Percentiles rank a stretch among this genome's conserved stretches.
Evolutionary conservation across 2,797 vertebrate species (phyloP).

Genomic region (Parambassis ranga): DNA sequence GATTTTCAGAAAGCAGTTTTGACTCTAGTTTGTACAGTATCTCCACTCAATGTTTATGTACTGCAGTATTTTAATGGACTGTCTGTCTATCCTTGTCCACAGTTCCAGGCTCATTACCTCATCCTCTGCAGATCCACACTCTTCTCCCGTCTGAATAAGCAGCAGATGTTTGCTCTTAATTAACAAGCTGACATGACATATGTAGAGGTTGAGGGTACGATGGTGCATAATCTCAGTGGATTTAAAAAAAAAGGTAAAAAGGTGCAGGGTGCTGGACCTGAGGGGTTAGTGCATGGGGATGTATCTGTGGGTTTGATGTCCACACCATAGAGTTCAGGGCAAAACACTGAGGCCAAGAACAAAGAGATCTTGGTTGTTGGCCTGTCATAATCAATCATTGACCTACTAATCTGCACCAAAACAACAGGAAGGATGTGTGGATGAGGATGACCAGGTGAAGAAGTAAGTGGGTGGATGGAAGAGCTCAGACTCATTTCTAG

Average conservation of each 20-base stretch:
- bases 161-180: constrained; percentile 59
- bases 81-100: background rate
- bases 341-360: constrained; percentile 2
- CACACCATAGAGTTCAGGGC: background rate
- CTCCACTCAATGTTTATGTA: background rate
- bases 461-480: no score
- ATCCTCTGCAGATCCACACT: background rate
- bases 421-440: no score
- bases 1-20: no score
- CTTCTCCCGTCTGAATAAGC: background rate
- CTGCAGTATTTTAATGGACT: background rate
- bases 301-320: background rate
- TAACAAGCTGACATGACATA: constrained; percentile 37
- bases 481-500: no score
- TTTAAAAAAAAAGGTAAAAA: background rate
- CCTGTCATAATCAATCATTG: no score
- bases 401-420: background rate
- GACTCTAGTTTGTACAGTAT: no score
- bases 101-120: background rate
- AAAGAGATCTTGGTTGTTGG: no score
- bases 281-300: background rate
- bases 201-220: constrained; percentile 23
- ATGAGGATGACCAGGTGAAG: no score
- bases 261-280: background rate
- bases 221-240: background rate